These are phyloP conservation scores for Rhorus exstirpatorius DNA, from an alignment of 2,888 invertebrate genomes.

Conservation along the genomic window DNA sequence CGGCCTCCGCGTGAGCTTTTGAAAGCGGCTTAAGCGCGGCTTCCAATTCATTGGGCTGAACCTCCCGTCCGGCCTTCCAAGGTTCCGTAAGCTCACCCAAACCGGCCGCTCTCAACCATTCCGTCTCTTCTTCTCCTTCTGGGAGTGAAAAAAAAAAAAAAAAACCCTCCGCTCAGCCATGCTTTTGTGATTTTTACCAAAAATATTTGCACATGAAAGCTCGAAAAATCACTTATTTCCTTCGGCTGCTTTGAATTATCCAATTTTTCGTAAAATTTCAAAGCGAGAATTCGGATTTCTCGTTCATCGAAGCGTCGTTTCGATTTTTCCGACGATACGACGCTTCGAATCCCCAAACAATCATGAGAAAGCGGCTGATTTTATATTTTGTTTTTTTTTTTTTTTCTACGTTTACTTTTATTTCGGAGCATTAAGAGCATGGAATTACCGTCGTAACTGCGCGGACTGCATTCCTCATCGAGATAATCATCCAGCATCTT, in stretches of 20 bases:
- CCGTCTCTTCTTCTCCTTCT: constrained; percentile 93
- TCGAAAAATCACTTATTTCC: no score
- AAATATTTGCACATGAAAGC: no score
- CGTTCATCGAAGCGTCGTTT: no score
- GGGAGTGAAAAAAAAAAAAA: constrained; percentile 19
- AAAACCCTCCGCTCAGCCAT: no score
- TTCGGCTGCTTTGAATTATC: not conserved
- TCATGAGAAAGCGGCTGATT: no score
- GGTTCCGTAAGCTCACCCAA: constrained; percentile 90
- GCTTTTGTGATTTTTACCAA: no score
- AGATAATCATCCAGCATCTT: constrained; percentile 88
- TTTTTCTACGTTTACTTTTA: not conserved
- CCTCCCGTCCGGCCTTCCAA: constrained; percentile 90
- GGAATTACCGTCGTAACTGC: constrained; percentile 82
- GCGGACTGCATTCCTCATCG: constrained; percentile 88
- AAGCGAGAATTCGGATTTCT: not conserved
- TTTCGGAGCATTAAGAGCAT: constrained; percentile 3
- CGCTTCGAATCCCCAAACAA: no score
- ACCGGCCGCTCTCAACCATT: constrained; percentile 92
- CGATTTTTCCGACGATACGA: no score
- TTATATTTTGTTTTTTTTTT: not conserved
- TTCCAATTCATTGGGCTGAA: constrained; percentile 88
- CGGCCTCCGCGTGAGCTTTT: constrained; percentile 92
- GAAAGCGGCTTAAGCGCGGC: constrained; percentile 88
- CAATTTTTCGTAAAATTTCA: not conserved